Conservation (phyloP, 2,113 vertebrate genomes). For the Pelvicachromis taeniatus region DNA sequence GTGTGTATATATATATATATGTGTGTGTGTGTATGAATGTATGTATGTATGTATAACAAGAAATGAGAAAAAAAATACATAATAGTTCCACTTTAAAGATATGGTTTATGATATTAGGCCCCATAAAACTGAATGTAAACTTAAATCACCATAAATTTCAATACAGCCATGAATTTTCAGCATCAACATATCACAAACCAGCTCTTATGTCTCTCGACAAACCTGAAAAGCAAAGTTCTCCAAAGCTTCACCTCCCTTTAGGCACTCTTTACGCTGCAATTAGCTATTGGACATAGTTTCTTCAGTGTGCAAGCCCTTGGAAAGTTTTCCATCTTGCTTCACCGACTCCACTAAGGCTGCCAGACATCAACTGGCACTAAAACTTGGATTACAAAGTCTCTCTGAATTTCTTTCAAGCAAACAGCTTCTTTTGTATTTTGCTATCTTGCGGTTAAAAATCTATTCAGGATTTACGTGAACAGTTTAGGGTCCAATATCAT, state of each 20-base stretch:
- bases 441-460: neutral
- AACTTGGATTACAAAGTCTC: neutral
- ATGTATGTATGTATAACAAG: neutral
- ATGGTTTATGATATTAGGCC: conserved; percentile 26
- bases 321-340: conserved; percentile 11
- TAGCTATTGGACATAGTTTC: conserved; percentile 12
- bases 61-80: neutral
- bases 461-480: neutral
- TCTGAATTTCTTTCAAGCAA: neutral
- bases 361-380: conserved; percentile 1
- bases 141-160: conserved; percentile 30
- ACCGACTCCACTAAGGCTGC: neutral
- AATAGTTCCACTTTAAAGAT: conserved; percentile 17
- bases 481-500: neutral
- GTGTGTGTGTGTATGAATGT: too few relatives aligned
- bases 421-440: neutral
- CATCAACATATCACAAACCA: conserved; percentile 4
- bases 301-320: conserved; percentile 8
- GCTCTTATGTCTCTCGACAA: conserved; percentile 6
- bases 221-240: conserved; percentile 16
- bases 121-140: conserved; percentile 7
- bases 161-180: conserved; percentile 17
- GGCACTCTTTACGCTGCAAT: conserved; percentile 16
- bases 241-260: conserved; percentile 5
- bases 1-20: too few relatives aligned